Evolutionary conservation across 2,797 vertebrate genomes (phyloP), one percentile per base, ranked within the genome.

Genomic region (Psittacula echo): DNA sequence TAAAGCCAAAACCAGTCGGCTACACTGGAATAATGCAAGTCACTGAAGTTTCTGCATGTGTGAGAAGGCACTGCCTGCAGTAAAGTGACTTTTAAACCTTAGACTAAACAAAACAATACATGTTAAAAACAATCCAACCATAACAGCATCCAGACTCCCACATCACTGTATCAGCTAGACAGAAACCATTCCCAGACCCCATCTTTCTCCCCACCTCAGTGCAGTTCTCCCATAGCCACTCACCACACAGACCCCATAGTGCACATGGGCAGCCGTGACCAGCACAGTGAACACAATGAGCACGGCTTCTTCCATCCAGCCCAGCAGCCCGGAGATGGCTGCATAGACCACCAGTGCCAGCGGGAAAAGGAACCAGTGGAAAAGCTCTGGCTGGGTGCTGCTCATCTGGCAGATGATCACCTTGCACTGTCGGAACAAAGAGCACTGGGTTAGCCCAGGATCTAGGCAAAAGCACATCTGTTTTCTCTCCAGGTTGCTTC

Each of bases 341-440:
- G 90, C 65, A 1, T 75, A 89, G 70, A 97, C 95, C 64, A 95
- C 53, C 67, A 94, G 42, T 1, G 85, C 92, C 72, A 97, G 79
- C 3, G 97, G 96, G 78, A 95, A 84, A 39, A 97, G 93, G 67
- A 96, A 84, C 94, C 95, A 96, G 74, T 95, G 95, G 34, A 96
- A 81, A 10, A 93, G 90, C 76, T 94, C 96, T 0, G 94, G 95
- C 30, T 5, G 95, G 7, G 95, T 97, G 84, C 95, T 86, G 64
- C 95, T 97, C 95, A 96, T 96, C 90, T 96, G 96, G 88, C 96
- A 97, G 68, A 92, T 15, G 50, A 98, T 96, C 89, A 97, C 95
- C 78, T 95, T 95, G 92, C 95, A 97, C 96, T 94, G 86, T 26
- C 1, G 3, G 87, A 86, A 72, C 67, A 72, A 86, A 39, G 56